Evolutionary conservation across 2,113 vertebrate species (phyloP).

Genomic region (Grammomys dolichurus): DNA sequence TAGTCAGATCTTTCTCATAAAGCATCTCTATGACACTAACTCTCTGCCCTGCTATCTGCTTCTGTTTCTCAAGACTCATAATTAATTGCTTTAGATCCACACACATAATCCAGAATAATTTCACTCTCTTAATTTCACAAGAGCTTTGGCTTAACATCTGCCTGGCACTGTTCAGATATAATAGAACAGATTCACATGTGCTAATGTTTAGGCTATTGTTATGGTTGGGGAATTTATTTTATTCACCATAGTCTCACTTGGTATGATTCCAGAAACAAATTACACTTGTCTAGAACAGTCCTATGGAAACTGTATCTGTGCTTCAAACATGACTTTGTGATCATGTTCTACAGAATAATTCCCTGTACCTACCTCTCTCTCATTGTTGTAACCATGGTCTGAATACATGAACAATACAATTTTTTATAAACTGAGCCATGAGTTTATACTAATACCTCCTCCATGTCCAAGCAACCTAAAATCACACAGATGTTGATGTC

Average conservation of each 20-base stretch:
- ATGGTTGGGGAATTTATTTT: background rate
- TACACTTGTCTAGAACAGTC: background rate
- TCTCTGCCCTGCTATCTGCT: background rate
- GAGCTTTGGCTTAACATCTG: background rate
- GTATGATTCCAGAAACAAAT: background rate
- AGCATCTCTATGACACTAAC: background rate
- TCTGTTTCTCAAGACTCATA: background rate
- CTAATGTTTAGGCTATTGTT: background rate
- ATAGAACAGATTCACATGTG: background rate
- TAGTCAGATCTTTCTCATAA: background rate
- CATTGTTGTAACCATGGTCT: background rate
- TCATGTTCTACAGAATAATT: conserved; percentile 5
- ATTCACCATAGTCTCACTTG: background rate
- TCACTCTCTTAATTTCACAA: background rate
- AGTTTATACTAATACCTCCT: conserved; percentile 35
- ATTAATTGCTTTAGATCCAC: background rate
- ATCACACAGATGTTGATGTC: conserved; percentile 46
- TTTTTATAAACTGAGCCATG: conserved; percentile 42
- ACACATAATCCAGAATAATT: background rate
- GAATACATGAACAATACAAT: background rate
- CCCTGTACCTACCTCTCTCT: background rate
- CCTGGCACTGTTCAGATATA: background rate
- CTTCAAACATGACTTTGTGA: background rate
- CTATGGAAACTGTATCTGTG: background rate
- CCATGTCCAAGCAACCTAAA: conserved; percentile 51